These are phyloP conservation scores for Eupleurogrammus muticus DNA, from an alignment of 2,797 vertebrate genomes.

Conservation along the genomic window DNA sequence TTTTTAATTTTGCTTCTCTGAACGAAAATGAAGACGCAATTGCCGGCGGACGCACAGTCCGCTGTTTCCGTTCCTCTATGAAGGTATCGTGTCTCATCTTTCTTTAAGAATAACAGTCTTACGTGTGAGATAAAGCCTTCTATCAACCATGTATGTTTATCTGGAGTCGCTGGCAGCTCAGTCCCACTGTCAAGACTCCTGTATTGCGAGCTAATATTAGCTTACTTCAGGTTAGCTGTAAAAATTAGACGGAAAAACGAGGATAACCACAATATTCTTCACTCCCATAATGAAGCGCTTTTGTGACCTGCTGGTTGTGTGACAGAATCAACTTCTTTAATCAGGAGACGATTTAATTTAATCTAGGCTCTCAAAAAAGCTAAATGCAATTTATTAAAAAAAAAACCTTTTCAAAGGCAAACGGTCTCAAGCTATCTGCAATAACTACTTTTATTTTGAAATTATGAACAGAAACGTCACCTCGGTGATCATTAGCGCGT, in stretches of 20 bases:
- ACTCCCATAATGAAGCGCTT: no score
- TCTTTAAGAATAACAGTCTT: not conserved
- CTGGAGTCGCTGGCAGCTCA: no score
- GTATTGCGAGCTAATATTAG: not conserved
- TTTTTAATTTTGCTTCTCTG: not conserved
- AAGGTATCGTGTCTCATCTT: conserved; percentile 25
- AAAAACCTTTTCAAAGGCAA: not conserved
- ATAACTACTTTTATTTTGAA: not conserved
- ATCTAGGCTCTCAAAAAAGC: not conserved
- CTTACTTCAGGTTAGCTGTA: not conserved
- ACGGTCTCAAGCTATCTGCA: no score
- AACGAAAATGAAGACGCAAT: conserved; percentile 27
- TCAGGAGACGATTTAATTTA: not conserved
- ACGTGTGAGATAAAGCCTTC: not conserved
- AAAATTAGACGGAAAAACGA: not conserved
- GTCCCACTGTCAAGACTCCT: not conserved
- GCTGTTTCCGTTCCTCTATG: conserved; percentile 18
- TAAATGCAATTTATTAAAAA: not conserved
- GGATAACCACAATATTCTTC: not conserved
- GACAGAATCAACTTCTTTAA: no score
- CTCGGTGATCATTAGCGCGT: no score
- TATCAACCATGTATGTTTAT: rapidly evolving
- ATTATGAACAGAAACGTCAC: no score
- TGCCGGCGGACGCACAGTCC: not conserved
- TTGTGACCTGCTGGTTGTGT: not conserved